Base-by-base conservation (phyloP, 2,888 invertebrate genomes). In the Tiliacea aurago region DNA sequence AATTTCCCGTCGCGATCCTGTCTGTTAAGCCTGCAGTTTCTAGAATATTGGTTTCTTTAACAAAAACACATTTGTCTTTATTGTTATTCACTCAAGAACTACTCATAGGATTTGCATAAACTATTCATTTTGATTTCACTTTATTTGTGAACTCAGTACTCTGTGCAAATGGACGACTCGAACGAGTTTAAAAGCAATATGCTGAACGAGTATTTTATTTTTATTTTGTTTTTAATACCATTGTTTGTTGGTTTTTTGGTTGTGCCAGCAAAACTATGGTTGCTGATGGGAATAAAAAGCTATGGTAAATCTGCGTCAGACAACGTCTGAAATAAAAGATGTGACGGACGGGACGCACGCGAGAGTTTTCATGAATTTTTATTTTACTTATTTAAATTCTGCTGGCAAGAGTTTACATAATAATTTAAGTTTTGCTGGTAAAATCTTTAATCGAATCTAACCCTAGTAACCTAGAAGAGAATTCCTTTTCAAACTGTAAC, bases 11-110 rank as follows among this genome's bases (percentile, higher is more conserved):
- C 23, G 45, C n/a, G 18, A 53, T 71, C 10, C 81, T 56, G 55
- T 62, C 70, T 63, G 47, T n/a, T 70, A 62, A 78, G 53, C 66
- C 65, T 73, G 55, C 69, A 81, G 58, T 58, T 70, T 70, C 81
- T 71, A 75, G 65, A 76, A 76, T 80, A 81, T 81, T 84, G 84
- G 84, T 84, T 81, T 80, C 76, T 80, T 72, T 47, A 80, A 81
- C 76, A 69, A 70, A 81, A 84, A 64, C 72, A 76, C 81, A 76
- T 81, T 84, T 84, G 47, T 81, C 81, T 81, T 84, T 81, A 81
- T 81, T 80, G 66, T 80, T 70, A 69, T 80, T 80, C 84, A 84
- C 81, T 84, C 84, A 81, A 81, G 84, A 84, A 67, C 67, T 81
- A 72, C 76, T 70, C 81, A 67, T 72, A 67, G 81, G 69, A 84